Percentiles rank a stretch among this genome's conserved stretches.
phyloP scores from a whole-genome alignment of 2,113 vertebrate genomes.

The Phyllostomus hastatus region DNA sequence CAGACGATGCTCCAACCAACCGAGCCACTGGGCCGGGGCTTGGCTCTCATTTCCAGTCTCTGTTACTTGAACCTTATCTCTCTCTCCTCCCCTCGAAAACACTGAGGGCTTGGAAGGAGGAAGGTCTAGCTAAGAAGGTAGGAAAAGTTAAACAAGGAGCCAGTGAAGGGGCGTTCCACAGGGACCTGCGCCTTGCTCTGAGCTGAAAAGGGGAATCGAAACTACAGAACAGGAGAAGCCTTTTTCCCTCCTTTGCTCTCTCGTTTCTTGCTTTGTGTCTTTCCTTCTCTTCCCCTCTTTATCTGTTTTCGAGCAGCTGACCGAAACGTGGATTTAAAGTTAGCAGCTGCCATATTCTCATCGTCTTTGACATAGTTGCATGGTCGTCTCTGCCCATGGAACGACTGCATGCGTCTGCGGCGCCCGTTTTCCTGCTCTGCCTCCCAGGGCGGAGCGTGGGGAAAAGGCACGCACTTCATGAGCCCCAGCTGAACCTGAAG shows the following conservation, averaged over 20 bases:
- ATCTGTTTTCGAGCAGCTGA: neutral
- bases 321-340: neutral
- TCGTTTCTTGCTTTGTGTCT: neutral
- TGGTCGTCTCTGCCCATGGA: neutral
- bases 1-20: too few species aligned
- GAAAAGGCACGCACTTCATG: neutral
- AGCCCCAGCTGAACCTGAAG: neutral
- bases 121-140: neutral
- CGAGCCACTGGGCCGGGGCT: too few species aligned
- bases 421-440: neutral
- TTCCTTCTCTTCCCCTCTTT: accelerated
- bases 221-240: accelerated
- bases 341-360: too few species aligned
- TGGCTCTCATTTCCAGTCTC: too few species aligned
- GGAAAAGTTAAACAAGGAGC: neutral
- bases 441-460: neutral
- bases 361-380: neutral
- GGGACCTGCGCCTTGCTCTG: neutral
- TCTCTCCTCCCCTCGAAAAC: neutral
- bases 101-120: neutral
- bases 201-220: neutral
- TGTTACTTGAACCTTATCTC: neutral
- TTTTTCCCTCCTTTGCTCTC: neutral
- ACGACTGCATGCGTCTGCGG: neutral
- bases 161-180: neutral